Conservation (phyloP, 2,888 invertebrate species). For the Meta bourneti region DNA sequence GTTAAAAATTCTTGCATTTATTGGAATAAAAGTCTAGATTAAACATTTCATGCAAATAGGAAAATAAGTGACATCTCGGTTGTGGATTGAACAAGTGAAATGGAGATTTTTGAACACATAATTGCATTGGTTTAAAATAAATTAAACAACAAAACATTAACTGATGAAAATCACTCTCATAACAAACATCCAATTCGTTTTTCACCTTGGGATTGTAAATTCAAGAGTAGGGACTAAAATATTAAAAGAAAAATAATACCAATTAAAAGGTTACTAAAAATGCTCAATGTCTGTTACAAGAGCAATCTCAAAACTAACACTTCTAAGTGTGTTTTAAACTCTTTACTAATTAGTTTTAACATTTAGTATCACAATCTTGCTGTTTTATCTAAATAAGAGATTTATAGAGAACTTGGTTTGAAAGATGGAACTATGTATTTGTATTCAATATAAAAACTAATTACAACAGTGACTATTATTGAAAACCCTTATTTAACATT, state of each 20-base stretch:
- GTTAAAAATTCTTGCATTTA: too few species aligned
- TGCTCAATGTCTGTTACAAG: too few species aligned
- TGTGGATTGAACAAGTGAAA: background rate
- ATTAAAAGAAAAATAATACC: background rate
- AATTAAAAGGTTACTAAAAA: too few species aligned
- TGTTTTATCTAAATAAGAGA: background rate
- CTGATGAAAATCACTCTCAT: too few species aligned
- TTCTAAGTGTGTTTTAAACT: background rate
- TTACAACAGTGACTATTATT: background rate
- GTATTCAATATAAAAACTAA: background rate
- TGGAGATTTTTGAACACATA: slow-evolving; percentile 7
- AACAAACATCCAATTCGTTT: too few species aligned
- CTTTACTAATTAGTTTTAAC: background rate
- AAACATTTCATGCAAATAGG: background rate
- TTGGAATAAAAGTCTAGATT: too few species aligned
- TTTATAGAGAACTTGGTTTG: background rate
- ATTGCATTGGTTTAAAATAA: background rate
- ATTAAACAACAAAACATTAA: background rate
- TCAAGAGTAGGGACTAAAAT: background rate
- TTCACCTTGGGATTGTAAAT: background rate
- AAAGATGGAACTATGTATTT: background rate
- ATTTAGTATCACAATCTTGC: background rate
- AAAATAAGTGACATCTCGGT: background rate
- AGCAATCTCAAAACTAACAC: background rate
- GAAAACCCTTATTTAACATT: background rate